These are phyloP conservation scores for Synergus laeviventris DNA, from an alignment of 2,888 invertebrate species.

Conservation along the genomic window DNA sequence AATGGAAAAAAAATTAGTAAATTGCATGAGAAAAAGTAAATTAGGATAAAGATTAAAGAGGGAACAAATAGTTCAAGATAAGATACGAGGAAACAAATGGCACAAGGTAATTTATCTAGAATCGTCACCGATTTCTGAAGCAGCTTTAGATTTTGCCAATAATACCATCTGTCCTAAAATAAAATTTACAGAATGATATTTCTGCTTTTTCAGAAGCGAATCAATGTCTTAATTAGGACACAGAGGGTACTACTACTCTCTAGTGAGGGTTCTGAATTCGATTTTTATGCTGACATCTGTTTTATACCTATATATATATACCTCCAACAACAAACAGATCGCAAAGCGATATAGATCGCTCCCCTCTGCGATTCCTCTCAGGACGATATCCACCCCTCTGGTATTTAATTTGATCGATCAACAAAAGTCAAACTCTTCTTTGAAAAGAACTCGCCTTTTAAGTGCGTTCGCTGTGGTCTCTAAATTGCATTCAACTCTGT, in stretches of 20 bases:
- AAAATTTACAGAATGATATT: background rate
- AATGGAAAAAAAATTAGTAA: too few relatives aligned
- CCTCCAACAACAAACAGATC: slow-evolving; percentile 13
- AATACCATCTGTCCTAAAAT: background rate
- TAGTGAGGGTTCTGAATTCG: slow-evolving; percentile 13
- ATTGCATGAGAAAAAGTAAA: too few relatives aligned
- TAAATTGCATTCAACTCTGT: slow-evolving; percentile 47
- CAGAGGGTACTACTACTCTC: background rate
- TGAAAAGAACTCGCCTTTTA: slow-evolving; percentile 32
- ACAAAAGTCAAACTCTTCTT: slow-evolving; percentile 34
- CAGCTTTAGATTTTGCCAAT: too few relatives aligned
- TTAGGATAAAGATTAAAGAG: too few relatives aligned
- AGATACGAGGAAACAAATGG: too few relatives aligned
- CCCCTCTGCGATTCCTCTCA: slow-evolving; percentile 8
- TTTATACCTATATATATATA: background rate
- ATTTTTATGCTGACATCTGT: slow-evolving; percentile 20
- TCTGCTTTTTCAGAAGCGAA: slow-evolving; percentile 12
- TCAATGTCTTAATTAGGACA: slow-evolving; percentile 26
- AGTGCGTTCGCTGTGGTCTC: slow-evolving; percentile 15
- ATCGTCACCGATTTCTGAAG: too few relatives aligned
- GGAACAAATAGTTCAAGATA: too few relatives aligned
- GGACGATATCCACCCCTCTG: background rate
- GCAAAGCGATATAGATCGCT: slow-evolving; percentile 3
- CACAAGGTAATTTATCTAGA: too few relatives aligned
- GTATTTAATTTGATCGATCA: slow-evolving; percentile 18